Conservation (phyloP, 2,888 invertebrate genomes). For the Aphodius granarius region DNA sequence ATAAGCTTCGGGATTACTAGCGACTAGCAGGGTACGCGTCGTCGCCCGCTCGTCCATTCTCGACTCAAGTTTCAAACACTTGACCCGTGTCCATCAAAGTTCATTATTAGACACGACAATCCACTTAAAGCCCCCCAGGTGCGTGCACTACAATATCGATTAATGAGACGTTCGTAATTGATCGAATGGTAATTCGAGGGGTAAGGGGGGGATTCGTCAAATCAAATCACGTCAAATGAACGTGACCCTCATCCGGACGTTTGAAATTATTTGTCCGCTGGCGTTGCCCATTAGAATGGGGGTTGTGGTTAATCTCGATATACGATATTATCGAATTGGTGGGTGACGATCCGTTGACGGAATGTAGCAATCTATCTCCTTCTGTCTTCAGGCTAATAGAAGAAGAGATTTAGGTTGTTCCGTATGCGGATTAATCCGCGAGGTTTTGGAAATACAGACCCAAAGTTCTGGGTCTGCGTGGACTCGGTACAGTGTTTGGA, state of each 20-base stretch:
- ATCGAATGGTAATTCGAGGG: constrained; percentile 31
- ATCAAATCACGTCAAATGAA: neutral
- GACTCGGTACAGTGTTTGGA: neutral
- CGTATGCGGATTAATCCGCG: no score
- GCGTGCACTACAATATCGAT: constrained; percentile 43
- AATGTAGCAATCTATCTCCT: no score
- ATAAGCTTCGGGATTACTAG: neutral
- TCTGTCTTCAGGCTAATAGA: no score
- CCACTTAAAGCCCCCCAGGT: constrained; percentile 45
- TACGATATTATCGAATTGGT: no score
- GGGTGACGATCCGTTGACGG: no score
- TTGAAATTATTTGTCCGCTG: neutral
- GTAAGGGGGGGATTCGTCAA: neutral
- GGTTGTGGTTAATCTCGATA: neutral
- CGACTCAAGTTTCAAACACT: constrained; percentile 30
- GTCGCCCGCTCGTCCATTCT: neutral
- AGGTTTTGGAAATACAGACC: no score
- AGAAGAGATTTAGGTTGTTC: no score
- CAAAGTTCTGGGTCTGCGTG: no score
- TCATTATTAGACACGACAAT: constrained; percentile 47
- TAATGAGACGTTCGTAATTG: constrained; percentile 44
- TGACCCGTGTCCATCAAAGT: constrained; percentile 46
- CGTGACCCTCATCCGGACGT: neutral
- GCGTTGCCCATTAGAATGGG: neutral
- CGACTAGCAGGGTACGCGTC: neutral